Base-by-base conservation (phyloP, 2,113 vertebrate genomes). In the Onychorhynchus coronatus region DNA sequence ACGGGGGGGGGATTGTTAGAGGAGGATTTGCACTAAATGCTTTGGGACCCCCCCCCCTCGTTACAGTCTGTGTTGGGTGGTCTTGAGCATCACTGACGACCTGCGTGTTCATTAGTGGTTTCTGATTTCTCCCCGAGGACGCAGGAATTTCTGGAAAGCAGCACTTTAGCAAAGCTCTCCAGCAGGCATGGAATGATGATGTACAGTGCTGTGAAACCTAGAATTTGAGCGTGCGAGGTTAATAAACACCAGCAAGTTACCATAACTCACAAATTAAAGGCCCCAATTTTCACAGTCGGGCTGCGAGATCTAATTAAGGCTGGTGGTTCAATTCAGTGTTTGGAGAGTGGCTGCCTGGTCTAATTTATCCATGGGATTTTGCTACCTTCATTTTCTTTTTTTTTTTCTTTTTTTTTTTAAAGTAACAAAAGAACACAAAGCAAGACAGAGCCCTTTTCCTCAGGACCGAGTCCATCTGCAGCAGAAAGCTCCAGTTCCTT, bases 261-360 rank as follows among this genome's bases (percentile, higher is more conserved):
- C 50, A 24, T 65, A 92, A 94, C 78, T 92, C 91, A 89, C 81
- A 78, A 92, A 94, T 96, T 92, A 93, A 89, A 91, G n/a, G 77
- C 80, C 80, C 71, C 91, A 71, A 97, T 97, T 97, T 97, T 97
- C 96, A 91, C 96, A 97, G 94, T 74, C 3, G 8, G 84, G 62
- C 84, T 84, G 84, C 18, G 12, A 77, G 81, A 81, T 86, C 92
- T 97, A 96, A 97, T 97, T 97, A 96, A 89, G 78, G 77, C 90
- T 85, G 85, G 67, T 94, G 84, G 91, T 92, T 82, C 61, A 79
- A n/a, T 78, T 92, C 75, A 47, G 74, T 58, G 88, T 77, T 94
- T 58, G 84, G 86, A 93, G 88, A 81, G 41, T 27, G 47, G 65
- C 85, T 81, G 91, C 85, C 52, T 71, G 35, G 80, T 65, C 93